Conservation (phyloP, 2,113 vertebrate genomes). For the Zonotrichia leucophrys region DNA sequence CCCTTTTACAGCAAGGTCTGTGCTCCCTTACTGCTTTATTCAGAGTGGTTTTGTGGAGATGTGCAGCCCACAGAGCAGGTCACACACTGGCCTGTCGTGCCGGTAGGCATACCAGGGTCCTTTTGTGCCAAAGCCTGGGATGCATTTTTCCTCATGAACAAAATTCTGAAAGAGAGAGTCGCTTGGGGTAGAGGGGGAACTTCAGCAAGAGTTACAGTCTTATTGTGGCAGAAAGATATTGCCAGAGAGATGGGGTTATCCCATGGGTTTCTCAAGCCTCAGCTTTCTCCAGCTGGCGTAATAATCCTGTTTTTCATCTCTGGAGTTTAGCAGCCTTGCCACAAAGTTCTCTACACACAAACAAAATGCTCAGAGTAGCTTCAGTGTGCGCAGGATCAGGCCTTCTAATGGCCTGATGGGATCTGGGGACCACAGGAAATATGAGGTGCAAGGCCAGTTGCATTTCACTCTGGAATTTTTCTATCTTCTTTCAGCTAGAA, state of each 20-base stretch:
- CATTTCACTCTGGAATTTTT: conserved; percentile 52
- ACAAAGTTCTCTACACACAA: not conserved
- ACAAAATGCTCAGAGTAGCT: not conserved
- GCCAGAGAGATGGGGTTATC: not conserved
- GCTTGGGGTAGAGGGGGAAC: not conserved
- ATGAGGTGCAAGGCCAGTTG: conserved; percentile 58
- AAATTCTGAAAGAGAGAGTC: not conserved
- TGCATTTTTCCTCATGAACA: not conserved
- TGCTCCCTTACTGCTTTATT: not conserved
- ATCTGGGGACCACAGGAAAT: conserved; percentile 46
- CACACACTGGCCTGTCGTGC: not conserved
- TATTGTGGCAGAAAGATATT: not conserved
- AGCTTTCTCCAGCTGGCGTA: not conserved
- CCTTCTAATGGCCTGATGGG: conserved; percentile 37
- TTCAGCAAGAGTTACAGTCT: not conserved
- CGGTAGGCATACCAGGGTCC: not conserved
- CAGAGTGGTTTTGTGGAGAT: not conserved
- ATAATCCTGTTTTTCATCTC: not conserved
- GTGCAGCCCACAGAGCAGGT: not conserved
- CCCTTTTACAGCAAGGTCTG: not conserved
- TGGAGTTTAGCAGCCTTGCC: not conserved
- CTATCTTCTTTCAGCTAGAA: conserved; percentile 34
- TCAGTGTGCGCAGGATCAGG: not conserved
- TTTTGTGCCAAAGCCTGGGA: not conserved
- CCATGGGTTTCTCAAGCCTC: not conserved